phyloP scores from a whole-genome alignment of 2,888 invertebrate species.

The Deilephila elpenor region DNA sequence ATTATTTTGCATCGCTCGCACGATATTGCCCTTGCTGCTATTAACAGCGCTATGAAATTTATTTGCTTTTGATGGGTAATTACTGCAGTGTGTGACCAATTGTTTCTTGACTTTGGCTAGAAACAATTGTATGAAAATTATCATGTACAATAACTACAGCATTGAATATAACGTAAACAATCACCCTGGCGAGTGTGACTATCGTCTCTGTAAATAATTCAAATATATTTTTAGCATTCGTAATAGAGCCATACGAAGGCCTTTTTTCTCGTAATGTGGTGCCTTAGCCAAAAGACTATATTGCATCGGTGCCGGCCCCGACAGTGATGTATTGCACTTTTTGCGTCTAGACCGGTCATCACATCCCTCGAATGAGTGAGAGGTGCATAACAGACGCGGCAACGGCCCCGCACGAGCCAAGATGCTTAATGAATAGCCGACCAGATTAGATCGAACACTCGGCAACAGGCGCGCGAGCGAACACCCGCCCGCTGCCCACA shows the following conservation, averaged over 20 bases:
- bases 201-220: neutral
- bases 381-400: conserved; percentile 54
- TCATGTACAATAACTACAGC: neutral
- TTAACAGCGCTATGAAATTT: neutral
- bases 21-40: neutral
- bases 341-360: conserved; percentile 55
- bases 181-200: neutral
- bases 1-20: neutral
- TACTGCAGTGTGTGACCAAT: neutral
- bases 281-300: conserved; percentile 58
- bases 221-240: conserved; percentile 1
- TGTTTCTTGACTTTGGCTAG: neutral
- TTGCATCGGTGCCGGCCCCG: conserved; percentile 55
- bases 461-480: conserved; percentile 21
- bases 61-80: neutral
- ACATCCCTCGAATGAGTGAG: conserved; percentile 57
- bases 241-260: conserved; percentile 18
- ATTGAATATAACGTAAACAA: neutral
- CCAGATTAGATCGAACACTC: conserved; percentile 28
- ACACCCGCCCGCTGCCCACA: conserved; percentile 30
- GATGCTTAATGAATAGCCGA: conserved; percentile 44
- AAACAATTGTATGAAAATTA: neutral
- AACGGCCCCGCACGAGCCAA: conserved; percentile 49
- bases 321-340: conserved; percentile 69
- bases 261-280: conserved; percentile 34